Percentiles rank a stretch among this genome's conserved stretches.
phyloP scores from a whole-genome alignment of 1,140 invertebrate genomes.

The Whitmania pigra region DNA sequence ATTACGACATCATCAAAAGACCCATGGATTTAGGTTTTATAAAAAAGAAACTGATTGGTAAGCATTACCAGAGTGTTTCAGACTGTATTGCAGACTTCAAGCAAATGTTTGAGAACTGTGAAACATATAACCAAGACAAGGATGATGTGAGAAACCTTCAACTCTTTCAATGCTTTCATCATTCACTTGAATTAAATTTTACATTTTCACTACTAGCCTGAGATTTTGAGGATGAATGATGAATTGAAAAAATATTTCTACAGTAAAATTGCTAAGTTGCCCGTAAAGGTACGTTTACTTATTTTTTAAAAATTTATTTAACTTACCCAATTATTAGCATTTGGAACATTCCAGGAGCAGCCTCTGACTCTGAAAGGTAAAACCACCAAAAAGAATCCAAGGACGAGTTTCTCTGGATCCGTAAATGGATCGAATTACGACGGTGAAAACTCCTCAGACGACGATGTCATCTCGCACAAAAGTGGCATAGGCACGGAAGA shows the following conservation, averaged over 20 bases:
- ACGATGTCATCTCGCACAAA: too few species aligned
- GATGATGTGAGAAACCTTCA: neutral
- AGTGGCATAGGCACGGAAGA: too few species aligned
- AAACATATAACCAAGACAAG: conserved; percentile 2
- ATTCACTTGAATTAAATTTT: neutral
- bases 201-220: neutral
- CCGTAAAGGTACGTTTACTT: neutral
- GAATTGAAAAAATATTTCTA: neutral
- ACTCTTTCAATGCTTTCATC: neutral
- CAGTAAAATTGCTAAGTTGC: neutral
- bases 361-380: too few species aligned
- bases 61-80: neutral
- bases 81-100: conserved; percentile 8
- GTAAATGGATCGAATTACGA: too few species aligned
- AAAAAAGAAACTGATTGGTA: neutral
- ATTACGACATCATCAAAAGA: neutral
- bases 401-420: too few species aligned
- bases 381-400: too few species aligned
- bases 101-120: conserved; percentile 10
- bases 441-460: too few species aligned
- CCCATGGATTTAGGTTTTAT: conserved; percentile 6
- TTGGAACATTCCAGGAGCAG: too few species aligned
- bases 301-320: too few species aligned
- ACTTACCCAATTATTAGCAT: too few species aligned
- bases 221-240: neutral